Base-by-base conservation (phyloP, 2,797 vertebrate species). In the Phoxinus dragarum region DNA sequence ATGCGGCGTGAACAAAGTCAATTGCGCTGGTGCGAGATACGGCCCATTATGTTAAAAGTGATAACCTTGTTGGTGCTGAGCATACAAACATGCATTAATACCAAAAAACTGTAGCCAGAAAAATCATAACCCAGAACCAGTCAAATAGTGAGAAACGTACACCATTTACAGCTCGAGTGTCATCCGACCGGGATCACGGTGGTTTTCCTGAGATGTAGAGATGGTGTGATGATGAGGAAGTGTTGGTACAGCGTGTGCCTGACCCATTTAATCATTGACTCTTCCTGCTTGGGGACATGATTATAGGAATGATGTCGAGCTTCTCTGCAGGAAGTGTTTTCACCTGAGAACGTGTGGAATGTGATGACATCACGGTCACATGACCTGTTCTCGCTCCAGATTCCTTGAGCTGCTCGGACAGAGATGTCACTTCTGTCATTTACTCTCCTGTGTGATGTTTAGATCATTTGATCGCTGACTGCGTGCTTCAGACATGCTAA, bases 281-380 rank as follows among this genome's bases (percentile, higher is more conserved):
- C 64, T 81, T 81, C 67, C 80, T 56, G 78, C 42, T 64, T 19
- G 8, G 11, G 23, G 4, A 44, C 19, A 2, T 19, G 1, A 38
- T 68, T 67, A 69, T 6, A 27, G 44, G 64, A 80, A 52, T 17
- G 68, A 61, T 6, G 21, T 23, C 21, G 1, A 49, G 47, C 47
- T 49, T 19, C 49, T 17, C 42, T 64, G 27, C 61, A 64, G 61
- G 61, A 31, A 64, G 27, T 44, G 8, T 9, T 9, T 56, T 64
- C 40, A 79, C 59, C 59, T 66, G 42, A 80, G 54, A 80, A 72
- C 59, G 67, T 17, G 64, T 72, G 68, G 34, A 44, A 72, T 73
- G 49, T 34, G 68, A 71, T 71, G 80, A 81, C 49, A 7, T 71
- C 67, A 59, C 34, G 11, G 21, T 38, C 52, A 68, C 64, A 21